Percentiles rank a stretch among this genome's conserved stretches.
Conservation (phyloP, 2,888 invertebrate species). For the Xylota sylvarum region DNA sequence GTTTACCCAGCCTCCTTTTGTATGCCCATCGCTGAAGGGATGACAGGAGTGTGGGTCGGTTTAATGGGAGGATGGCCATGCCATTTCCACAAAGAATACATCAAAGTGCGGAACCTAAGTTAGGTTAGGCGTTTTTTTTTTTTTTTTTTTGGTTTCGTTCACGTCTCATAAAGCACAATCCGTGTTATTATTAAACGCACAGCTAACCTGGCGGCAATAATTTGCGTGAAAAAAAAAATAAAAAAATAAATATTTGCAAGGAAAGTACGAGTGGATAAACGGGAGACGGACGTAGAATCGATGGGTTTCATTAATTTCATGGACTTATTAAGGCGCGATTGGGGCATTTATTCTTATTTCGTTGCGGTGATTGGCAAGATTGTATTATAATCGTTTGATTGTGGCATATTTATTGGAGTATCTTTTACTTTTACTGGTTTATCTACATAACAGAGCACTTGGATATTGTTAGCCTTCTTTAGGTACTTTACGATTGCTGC, state of each 20-base stretch:
- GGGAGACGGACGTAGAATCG: not conserved
- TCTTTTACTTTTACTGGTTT: too few relatives aligned
- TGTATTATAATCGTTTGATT: not conserved
- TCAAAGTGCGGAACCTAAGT: conserved; percentile 26
- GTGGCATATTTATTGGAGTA: not conserved
- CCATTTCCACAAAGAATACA: conserved; percentile 36
- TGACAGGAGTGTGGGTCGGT: not conserved
- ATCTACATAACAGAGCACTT: too few relatives aligned
- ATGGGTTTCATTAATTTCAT: conserved; percentile 26
- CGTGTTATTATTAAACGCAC: conserved; percentile 35
- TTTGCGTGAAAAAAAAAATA: conserved; percentile 30
- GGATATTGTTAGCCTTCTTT: too few relatives aligned
- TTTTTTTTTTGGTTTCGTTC: conserved; percentile 20
- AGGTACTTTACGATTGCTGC: too few relatives aligned
- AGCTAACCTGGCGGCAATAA: conserved; percentile 48
- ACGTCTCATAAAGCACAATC: conserved; percentile 42
- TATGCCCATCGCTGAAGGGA: conserved; percentile 4
- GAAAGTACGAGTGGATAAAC: not conserved
- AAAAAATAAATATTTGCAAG: not conserved
- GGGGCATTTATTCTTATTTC: not conserved
- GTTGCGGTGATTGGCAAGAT: not conserved
- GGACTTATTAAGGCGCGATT: conserved; percentile 8
- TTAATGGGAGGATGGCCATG: conserved; percentile 16
- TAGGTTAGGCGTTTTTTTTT: not conserved
- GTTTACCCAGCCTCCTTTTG: conserved; percentile 33